Conservation (phyloP, 1,140 invertebrate genomes). For the Dryas iulia region DNA sequence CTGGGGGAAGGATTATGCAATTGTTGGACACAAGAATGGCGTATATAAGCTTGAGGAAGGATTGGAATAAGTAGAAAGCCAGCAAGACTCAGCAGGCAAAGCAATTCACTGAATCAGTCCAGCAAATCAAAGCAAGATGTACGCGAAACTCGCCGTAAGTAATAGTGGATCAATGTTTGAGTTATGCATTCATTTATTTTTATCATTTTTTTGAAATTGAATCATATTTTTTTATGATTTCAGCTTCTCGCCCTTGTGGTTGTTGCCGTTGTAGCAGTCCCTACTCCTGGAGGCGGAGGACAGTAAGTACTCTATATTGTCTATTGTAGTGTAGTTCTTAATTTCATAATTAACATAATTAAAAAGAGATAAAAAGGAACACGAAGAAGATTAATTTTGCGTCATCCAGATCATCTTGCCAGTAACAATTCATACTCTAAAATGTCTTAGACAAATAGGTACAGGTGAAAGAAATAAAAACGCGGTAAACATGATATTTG, state of each 20-base stretch:
- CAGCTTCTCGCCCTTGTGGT: conserved; percentile 59
- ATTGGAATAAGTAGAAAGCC: conserved; percentile 60
- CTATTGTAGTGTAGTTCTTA: no score
- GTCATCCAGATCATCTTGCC: no score
- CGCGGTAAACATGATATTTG: no score
- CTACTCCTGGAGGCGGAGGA: conserved; percentile 57
- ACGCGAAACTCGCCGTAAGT: conserved; percentile 76
- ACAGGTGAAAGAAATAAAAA: no score
- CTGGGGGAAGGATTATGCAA: conserved; percentile 71
- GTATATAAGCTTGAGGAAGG: conserved; percentile 69
- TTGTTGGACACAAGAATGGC: conserved; percentile 51
- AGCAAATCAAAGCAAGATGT: conserved; percentile 68
- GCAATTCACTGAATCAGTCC: conserved; percentile 67
- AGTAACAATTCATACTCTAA: no score
- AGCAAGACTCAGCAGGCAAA: conserved; percentile 57
- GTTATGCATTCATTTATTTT: neutral
- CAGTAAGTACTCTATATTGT: conserved; percentile 73
- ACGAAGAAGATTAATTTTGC: no score
- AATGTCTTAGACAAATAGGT: no score
- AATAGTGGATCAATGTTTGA: neutral
- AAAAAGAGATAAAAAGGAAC: no score
- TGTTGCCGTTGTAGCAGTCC: conserved; percentile 54
- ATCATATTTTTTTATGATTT: conserved; percentile 18
- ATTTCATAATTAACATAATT: no score
- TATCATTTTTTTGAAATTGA: neutral